Evolutionary conservation across 23 tunicate genomes (phyloP).

Genomic region (Halocynthia aurantium): DNA sequence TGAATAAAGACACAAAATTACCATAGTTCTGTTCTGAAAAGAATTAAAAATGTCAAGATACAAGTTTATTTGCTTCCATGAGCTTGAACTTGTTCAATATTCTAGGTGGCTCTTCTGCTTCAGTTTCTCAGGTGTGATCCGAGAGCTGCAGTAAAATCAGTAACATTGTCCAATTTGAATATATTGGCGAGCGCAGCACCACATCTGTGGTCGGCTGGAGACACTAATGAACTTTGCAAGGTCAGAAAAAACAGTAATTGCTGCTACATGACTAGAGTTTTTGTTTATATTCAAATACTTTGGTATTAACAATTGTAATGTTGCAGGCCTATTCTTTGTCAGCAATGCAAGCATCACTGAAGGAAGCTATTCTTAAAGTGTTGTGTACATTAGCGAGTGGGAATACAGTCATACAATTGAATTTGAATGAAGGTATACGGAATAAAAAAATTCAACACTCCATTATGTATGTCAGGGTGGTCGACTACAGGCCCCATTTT

Average conservation of each 20-base stretch:
- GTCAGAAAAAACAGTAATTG: slow-evolving; percentile 22
- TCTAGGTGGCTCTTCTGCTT: slow-evolving; percentile 61
- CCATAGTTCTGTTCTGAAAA: no score
- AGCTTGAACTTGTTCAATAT: not conserved
- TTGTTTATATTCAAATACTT: no score
- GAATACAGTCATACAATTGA: slow-evolving; percentile 9
- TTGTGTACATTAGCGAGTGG: slow-evolving; percentile 43
- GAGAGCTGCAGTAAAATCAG: slow-evolving; percentile 58
- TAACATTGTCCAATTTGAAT: slow-evolving; percentile 61
- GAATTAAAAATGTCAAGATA: no score
- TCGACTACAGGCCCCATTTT: no score
- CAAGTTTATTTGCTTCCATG: no score
- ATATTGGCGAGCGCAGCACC: slow-evolving; percentile 66
- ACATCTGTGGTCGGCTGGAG: slow-evolving; percentile 68
- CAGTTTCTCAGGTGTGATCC: slow-evolving; percentile 84
- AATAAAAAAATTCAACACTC: not conserved
- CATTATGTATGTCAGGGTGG: not conserved
- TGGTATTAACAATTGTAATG: not conserved
- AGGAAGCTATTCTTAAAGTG: slow-evolving; percentile 50
- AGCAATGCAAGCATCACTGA: slow-evolving; percentile 47
- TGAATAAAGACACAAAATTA: no score
- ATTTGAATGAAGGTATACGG: slow-evolving; percentile 5
- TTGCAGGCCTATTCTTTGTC: slow-evolving; percentile 56
- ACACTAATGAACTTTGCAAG: slow-evolving; percentile 56
- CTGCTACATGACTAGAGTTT: no score